These are phyloP conservation scores for Condylura cristata DNA, from an alignment of 2,113 vertebrate genomes.

Conservation along the genomic window DNA sequence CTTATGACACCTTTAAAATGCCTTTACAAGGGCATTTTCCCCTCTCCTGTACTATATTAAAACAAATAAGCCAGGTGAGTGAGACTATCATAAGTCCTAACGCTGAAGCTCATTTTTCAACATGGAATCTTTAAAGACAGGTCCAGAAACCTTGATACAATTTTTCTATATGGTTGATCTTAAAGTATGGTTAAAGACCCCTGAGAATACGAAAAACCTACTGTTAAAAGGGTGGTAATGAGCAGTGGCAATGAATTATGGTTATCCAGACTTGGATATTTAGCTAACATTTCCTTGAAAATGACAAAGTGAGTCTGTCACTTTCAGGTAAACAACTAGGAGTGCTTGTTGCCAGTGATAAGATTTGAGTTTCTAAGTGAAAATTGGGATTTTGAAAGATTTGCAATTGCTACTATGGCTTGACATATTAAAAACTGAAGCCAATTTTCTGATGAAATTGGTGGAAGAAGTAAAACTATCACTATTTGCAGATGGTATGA, in stretches of 20 bases:
- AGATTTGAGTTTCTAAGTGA: not conserved
- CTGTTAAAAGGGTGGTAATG: not conserved
- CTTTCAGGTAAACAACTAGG: no score
- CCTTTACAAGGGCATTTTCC: not conserved
- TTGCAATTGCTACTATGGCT: not conserved
- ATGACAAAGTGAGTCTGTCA: not conserved
- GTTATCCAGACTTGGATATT: not conserved
- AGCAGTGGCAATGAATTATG: not conserved
- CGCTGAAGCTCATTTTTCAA: not conserved
- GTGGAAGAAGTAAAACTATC: no score
- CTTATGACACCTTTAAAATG: not conserved
- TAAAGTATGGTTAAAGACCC: not conserved
- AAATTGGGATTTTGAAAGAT: not conserved
- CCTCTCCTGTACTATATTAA: not conserved
- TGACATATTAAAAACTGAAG: not conserved
- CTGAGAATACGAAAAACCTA: not conserved
- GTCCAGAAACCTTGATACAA: not conserved
- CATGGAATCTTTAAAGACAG: not conserved
- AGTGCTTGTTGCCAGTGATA: no score
- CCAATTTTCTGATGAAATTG: not conserved
- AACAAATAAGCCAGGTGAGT: not conserved
- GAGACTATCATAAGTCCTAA: not conserved
- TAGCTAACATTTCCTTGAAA: not conserved
- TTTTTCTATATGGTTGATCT: not conserved
- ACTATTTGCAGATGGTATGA: no score